Base-by-base conservation (phyloP, 1,140 invertebrate genomes). In the Diorhabda elongata region DNA sequence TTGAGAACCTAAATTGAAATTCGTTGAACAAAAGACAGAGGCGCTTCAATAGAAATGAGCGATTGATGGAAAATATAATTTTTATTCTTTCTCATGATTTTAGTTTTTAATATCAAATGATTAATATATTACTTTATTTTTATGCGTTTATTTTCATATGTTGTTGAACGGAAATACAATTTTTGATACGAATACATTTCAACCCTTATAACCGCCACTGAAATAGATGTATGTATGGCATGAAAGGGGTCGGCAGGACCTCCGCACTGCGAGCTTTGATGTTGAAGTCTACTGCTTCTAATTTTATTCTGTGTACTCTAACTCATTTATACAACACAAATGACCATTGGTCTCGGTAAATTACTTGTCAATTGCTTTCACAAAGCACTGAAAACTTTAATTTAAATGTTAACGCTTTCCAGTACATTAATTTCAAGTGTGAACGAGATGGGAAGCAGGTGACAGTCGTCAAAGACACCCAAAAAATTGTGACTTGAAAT, bases 291-390 rank as follows among this genome's bases (percentile, higher is more conserved):
- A 79, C 71, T 78, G 78, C 71, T 74, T 77, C 77, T 80, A 80
- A 80, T 80, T 80, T 80, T 78, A 79, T 79, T 78, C 78, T 73
- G 74, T 74, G 76, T 70, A 67, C 73, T 77, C 73, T 80, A 80
- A 80, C 77, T 80, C 78, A 80, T 80, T 80, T 80, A 80, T 75
- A 74, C 76, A 73, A 75, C 78, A 80, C 78, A 80, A 79, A 80
- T 80, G 78, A 79, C 78, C 78, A 79, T 78, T 80, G 78, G 78
- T 78, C 77, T 79, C 77, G 74, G 74, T 72, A 80, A 80, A 80
- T 80, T 79, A 79, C 78, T 79, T 80, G 78, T 79, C 78, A 79
- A 80, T 77, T 80, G 77, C 78, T 77, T 78, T 76, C 77, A 78
- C 73, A 75, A 75, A 74, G 75, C 75, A 68, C 69, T 68, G 72